Conservation (phyloP, 2,888 invertebrate genomes). For the Frankliniella intonsa region DNA sequence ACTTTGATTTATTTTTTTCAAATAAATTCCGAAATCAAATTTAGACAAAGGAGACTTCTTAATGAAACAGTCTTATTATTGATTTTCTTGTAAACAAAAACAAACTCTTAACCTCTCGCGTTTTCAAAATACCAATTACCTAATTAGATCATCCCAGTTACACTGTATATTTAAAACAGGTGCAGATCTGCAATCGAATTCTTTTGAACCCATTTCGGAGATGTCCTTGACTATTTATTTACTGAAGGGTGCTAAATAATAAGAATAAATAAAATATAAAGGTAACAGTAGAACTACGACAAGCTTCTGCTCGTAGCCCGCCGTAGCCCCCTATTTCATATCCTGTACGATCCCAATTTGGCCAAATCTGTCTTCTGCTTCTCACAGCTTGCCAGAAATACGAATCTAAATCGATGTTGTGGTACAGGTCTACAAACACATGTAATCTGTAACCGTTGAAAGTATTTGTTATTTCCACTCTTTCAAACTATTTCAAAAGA, state of each 20-base stretch:
- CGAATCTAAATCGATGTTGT: not conserved
- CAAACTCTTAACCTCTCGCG: not conserved
- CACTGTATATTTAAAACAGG: conserved; percentile 34
- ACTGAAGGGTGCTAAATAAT: too few species aligned
- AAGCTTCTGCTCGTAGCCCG: not conserved
- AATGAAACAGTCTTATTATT: not conserved
- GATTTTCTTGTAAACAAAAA: conserved; percentile 11
- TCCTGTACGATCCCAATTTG: not conserved
- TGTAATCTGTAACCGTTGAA: not conserved
- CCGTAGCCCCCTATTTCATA: not conserved
- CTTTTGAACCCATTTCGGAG: conserved; percentile 1
- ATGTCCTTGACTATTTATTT: too few species aligned
- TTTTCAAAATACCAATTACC: conserved; percentile 28
- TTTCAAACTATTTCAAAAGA: not conserved
- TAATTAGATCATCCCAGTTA: conserved; percentile 36
- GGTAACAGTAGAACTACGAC: not conserved
- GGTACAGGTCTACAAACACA: not conserved
- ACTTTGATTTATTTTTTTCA: not conserved
- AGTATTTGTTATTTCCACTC: not conserved
- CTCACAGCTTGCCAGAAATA: not conserved
- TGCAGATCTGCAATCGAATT: conserved; percentile 42
- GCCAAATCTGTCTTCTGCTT: not conserved
- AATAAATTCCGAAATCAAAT: too few species aligned
- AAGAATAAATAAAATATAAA: not conserved
- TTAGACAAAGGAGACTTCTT: too few species aligned